Percentiles rank a stretch among this genome's conserved stretches.
Evolutionary conservation across 2,113 vertebrate genomes (phyloP).

Genomic region (Ptychochromis oligacanthus): DNA sequence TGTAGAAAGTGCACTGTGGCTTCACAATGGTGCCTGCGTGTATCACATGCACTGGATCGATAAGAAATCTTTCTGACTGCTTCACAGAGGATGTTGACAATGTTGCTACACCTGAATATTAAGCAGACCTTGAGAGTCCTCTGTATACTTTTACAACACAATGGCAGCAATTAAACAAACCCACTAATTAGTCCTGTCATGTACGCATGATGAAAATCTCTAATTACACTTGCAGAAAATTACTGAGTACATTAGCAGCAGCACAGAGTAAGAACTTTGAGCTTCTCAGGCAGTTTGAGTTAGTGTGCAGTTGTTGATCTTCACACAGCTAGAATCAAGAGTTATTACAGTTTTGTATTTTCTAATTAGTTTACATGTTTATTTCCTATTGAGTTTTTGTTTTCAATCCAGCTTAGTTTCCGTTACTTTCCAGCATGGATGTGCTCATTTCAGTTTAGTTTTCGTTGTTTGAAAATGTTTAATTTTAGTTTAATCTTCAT

Average conservation of each 20-base stretch:
- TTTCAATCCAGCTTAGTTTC: neutral
- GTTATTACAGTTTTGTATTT: neutral
- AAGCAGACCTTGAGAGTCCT: constrained; percentile 37
- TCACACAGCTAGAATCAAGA: neutral
- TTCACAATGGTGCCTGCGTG: constrained; percentile 43
- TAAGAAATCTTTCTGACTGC: constrained; percentile 52
- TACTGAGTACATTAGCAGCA: constrained; percentile 59
- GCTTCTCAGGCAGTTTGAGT: constrained; percentile 30
- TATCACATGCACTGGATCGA: constrained; percentile 64
- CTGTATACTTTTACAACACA: constrained; percentile 6
- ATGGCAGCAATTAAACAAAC: constrained; percentile 64
- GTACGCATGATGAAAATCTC: constrained; percentile 78
- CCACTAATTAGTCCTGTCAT: constrained; percentile 81
- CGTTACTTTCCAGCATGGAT: neutral
- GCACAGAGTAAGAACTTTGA: constrained; percentile 53
- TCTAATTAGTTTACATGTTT: neutral
- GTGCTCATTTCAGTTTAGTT: neutral
- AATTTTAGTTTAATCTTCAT: neutral
- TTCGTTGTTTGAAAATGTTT: neutral
- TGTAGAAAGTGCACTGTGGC: constrained; percentile 61
- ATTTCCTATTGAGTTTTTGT: neutral
- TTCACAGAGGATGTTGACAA: constrained; percentile 57
- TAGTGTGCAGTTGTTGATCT: neutral
- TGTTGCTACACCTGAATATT: constrained; percentile 55
- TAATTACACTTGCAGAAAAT: constrained; percentile 69